Evolutionary conservation across 1,140 invertebrate species (phyloP).

Genomic region (Stenopsyche tienmushanensis): DNA sequence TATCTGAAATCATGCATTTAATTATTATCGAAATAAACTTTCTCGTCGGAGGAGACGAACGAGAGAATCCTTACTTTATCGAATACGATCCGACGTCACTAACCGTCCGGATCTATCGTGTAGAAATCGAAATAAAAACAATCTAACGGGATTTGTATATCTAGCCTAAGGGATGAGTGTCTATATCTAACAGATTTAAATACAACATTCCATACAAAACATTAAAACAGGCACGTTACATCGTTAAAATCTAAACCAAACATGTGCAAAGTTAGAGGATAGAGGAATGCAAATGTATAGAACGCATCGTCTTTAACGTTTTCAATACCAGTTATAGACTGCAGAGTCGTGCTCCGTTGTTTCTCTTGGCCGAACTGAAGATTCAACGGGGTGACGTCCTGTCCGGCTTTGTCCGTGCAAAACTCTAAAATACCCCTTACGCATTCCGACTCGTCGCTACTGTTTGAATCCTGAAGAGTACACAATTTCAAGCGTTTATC

Average conservation of each 20-base stretch:
- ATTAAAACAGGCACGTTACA: constrained; percentile 11
- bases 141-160: too few relatives aligned
- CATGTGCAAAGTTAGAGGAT: constrained; percentile 17
- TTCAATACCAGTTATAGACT: constrained; percentile 68
- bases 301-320: constrained; percentile 4
- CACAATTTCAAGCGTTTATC: not conserved
- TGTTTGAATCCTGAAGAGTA: constrained; percentile 50
- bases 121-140: not conserved
- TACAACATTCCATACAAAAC: not conserved
- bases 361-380: constrained; percentile 75
- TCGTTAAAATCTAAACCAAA: not conserved
- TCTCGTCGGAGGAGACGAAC: not conserved
- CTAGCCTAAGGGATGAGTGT: too few relatives aligned
- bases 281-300: constrained; percentile 7
- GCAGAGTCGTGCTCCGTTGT: constrained; percentile 67
- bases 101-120: too few relatives aligned
- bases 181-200: too few relatives aligned
- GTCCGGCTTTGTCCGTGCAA: constrained; percentile 83
- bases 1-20: too few relatives aligned
- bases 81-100: not conserved
- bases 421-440: constrained; percentile 80
- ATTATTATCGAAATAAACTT: too few relatives aligned
- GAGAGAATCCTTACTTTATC: not conserved
- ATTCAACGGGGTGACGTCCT: constrained; percentile 84
- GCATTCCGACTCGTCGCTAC: constrained; percentile 53